Conservation (phyloP, 1,140 invertebrate genomes). For the Euschistus heros region DNA sequence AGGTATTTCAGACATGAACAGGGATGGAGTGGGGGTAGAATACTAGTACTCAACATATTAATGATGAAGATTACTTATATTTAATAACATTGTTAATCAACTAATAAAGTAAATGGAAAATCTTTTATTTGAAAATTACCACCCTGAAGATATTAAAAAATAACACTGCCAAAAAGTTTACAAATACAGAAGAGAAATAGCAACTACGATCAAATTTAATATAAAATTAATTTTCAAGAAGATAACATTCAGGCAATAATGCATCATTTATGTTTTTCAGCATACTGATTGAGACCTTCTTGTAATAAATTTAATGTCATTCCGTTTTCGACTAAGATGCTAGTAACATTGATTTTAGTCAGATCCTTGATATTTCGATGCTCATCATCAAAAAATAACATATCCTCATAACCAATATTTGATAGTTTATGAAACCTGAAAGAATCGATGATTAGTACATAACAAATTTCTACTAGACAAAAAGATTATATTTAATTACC, state of each 20-base stretch:
- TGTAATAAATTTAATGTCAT: conserved; percentile 40
- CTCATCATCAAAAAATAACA: conserved; percentile 64
- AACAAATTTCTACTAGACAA: background rate
- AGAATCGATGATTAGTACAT: conserved; percentile 19
- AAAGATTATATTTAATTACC: background rate
- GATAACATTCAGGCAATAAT: background rate
- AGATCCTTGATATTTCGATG: conserved; percentile 48
- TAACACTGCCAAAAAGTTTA: no score
- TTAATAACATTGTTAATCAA: background rate
- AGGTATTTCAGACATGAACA: no score
- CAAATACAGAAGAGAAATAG: no score
- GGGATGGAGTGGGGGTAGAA: no score
- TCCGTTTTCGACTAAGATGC: conserved; percentile 44
- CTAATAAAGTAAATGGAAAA: background rate
- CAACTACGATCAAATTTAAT: background rate
- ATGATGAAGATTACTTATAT: no score
- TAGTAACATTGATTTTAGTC: conserved; percentile 43
- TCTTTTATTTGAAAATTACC: background rate
- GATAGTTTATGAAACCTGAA: conserved; percentile 45
- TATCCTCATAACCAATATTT: conserved; percentile 47
- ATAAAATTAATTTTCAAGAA: background rate
- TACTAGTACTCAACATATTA: no score
- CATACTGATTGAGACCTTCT: conserved; percentile 39
- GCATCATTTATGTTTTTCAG: background rate
- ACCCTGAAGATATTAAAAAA: background rate